Evolutionary conservation across 92 coral and sea anemone species (phyloP), one percentile per base, ranked within the genome.

Genomic region (Palythoa caribaeorum): DNA sequence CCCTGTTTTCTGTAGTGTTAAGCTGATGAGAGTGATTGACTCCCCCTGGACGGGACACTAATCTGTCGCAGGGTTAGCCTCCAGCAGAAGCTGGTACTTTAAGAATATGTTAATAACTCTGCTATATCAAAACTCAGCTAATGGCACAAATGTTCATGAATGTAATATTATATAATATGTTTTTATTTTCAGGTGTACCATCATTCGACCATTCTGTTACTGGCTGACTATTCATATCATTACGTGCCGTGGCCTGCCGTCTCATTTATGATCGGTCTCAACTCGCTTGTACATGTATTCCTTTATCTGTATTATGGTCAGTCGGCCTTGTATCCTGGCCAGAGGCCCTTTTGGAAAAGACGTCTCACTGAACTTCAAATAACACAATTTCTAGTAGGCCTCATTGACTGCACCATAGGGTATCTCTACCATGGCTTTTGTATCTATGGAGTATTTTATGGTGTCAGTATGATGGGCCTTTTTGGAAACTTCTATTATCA

Each of bases 301-400:
- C 94, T 96, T 4, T 96, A 96, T 51, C 88, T 96, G 38, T 96
- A 96, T 80, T 95, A 95, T 40, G 98, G 96, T 57, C 95, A 93
- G 36, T 84, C 99, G n/a, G 98, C 98, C 0, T 92, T 96, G 1
- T 88, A 76, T 12, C 94, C 96, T 0, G 88, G 92, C 5, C 90
- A 93, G 52, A 80, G 98, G 28, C 99, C 99, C 2, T 71, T 89
- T n/a, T 96, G 99, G 99, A 96, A 94, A 73, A 88, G 90, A 62
- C 75, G 86, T 28, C 79, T 96, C 48, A 96, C 99, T 0, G 94
- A 93, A 78, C 94, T 96, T 15, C 99, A 96, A 71, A 54, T 96
- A 19, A 52, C 87, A 9, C 99, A 96, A 77, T 96, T 96, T 83
- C 21, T 92, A 1, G 84, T 96, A 28, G 99, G 98, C 17, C 76